Base-by-base conservation (phyloP, 2,797 vertebrate genomes). In the Crypturellus tataupa region DNA sequence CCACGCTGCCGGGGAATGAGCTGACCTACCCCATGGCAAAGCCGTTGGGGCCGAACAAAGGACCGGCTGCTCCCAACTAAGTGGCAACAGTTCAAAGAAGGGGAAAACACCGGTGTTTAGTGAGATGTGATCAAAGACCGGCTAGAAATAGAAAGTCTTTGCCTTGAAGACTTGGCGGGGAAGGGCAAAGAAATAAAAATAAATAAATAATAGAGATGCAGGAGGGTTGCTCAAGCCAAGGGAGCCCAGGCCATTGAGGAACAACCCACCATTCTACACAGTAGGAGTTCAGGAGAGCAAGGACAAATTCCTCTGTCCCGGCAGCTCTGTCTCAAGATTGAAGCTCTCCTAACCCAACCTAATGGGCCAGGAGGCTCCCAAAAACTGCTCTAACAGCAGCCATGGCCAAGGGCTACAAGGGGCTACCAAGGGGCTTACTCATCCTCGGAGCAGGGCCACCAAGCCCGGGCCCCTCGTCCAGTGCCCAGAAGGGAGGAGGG, bases 391-490 rank as follows among this genome's bases (percentile, higher is more conserved):
- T 9, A 55, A 6, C 27, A 18, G 29, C 53, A 55, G 53, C 27
- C 4, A 3, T 18, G 29, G 17, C 29, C 29, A 55, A 31, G 31
- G 53, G 53, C 53, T 55, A 17, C 29, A 31, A 49, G 47, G 47
- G 47, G 23, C 47, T 49, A 49, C 47, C 47, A 24, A 12, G 47
- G 47, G 11, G 11, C 53, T 55, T 7, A 10, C 51, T 55, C 29
- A 16, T 9, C 53, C 53, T 9, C 15, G 53, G 14, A 0, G 3
- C 18, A 67, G 39, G 1, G 67, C 24, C 71, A 18, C 49, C 0
- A 0, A 78, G 47, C 0, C 0, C 56, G 37, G 73, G n/a, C 1
- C 44, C 23, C 64, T 6, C 7, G 12, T 2, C 0, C 44, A 44
- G 27, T 0, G 0, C 23, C 2, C 0, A 29, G 27, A 29, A 25